Conservation (phyloP, 1,140 invertebrate genomes). For the Calliphora vicina region DNA sequence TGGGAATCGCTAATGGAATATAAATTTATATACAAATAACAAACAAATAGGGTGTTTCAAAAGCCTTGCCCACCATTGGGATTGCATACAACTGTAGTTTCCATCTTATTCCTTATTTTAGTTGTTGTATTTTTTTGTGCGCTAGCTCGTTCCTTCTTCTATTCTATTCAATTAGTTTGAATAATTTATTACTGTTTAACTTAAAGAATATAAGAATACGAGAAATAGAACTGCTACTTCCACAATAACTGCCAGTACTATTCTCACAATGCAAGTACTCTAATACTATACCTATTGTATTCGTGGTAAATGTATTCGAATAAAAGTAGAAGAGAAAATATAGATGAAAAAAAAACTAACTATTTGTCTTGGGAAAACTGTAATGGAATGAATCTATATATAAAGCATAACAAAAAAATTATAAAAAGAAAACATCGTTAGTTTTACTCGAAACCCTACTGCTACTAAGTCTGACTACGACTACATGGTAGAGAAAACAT, state of each 20-base stretch:
- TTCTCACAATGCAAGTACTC: no score
- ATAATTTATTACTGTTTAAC: slow-evolving; percentile 29
- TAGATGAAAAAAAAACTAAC: neutral
- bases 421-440: neutral
- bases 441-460: no score
- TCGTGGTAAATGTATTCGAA: neutral
- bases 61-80: no score
- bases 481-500: neutral
- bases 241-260: no score
- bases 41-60: no score
- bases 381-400: neutral
- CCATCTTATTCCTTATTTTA: neutral
- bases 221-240: no score
- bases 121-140: neutral
- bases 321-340: neutral
- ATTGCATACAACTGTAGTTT: neutral
- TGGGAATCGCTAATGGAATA: no score
- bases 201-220: neutral
- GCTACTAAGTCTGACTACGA: neutral
- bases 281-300: no score
- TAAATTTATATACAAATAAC: no score
- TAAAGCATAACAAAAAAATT: neutral
- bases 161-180: slow-evolving; percentile 25
- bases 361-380: neutral
- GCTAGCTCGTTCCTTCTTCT: neutral